Conservation (phyloP, 2,113 vertebrate species). For the Periophthalmodon schlosseri region DNA sequence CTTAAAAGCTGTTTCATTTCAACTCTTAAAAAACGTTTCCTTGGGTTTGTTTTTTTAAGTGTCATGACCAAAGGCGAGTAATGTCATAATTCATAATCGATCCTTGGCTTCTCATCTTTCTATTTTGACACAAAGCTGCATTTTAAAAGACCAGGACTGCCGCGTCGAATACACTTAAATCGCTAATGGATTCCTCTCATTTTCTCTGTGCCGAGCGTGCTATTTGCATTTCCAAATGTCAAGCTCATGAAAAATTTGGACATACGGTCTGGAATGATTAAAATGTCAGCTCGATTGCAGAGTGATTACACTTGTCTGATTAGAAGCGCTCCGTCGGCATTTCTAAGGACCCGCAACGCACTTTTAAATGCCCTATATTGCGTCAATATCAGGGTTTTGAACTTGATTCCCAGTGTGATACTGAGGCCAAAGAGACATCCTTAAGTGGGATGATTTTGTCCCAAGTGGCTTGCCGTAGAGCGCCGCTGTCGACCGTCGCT, state of each 20-base stretch:
- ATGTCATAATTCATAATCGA: neutral
- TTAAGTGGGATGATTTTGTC: neutral
- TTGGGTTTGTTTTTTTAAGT: neutral
- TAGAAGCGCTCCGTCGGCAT: conserved; percentile 17
- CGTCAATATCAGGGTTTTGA: neutral
- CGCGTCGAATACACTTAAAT: conserved; percentile 2
- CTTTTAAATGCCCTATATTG: conserved; percentile 2
- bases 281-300: conserved; percentile 52
- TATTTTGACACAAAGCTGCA: neutral
- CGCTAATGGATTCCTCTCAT: conserved; percentile 28
- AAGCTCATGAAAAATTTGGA: conserved; percentile 44
- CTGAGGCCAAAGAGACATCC: neutral
- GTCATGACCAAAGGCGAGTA: conserved; percentile 1
- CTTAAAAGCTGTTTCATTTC: neutral
- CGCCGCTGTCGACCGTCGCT: conserved; percentile 5
- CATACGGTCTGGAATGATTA: conserved; percentile 39
- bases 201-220: conserved; percentile 18
- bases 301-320: conserved; percentile 49
- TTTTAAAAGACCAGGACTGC: neutral
- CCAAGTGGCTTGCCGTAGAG: conserved; percentile 1
- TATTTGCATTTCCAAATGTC: conserved; percentile 68
- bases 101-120: neutral
- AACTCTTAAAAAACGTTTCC: neutral
- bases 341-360: neutral
- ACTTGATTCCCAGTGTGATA: conserved; percentile 1